Evolutionary conservation across 30 jellyfish, hydroid and myxozoan species (phyloP).

Genomic region (Rhopilema esculentum): DNA sequence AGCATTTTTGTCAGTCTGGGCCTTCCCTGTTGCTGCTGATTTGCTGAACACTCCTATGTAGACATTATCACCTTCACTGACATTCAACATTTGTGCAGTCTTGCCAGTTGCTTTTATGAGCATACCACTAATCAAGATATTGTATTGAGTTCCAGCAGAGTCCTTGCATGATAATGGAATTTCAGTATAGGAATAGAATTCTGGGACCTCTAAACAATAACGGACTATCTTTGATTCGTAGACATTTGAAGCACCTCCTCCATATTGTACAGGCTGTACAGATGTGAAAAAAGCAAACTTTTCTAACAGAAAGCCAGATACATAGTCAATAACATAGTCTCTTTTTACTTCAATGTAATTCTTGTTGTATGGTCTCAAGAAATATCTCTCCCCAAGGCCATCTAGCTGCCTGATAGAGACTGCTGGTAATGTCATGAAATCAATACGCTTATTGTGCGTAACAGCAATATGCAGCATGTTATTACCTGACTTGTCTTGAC

Average conservation of each 20-base stretch:
- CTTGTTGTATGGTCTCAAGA: not conserved
- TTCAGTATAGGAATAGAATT: slow-evolving; percentile 45
- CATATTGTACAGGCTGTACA: slow-evolving; percentile 20
- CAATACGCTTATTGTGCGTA: not conserved
- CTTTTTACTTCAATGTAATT: not conserved
- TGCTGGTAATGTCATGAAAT: not conserved
- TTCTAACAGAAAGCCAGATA: slow-evolving; percentile 16
- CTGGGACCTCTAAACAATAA: not conserved
- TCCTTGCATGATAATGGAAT: slow-evolving; percentile 46
- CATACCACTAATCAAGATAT: slow-evolving; percentile 50
- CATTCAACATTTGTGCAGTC: slow-evolving; percentile 60
- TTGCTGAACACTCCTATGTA: slow-evolving; percentile 61
- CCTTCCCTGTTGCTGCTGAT: slow-evolving; percentile 23
- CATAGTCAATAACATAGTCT: slow-evolving; percentile 21
- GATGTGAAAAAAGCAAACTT: slow-evolving; percentile 47
- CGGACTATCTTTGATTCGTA: slow-evolving; percentile 48
- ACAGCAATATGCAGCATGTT: slow-evolving; percentile 13
- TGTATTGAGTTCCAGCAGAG: slow-evolving; percentile 27
- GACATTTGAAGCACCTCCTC: not conserved
- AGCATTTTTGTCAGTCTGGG: slow-evolving; percentile 41
- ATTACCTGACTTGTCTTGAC: not conserved
- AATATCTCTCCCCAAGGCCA: not conserved
- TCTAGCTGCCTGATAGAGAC: slow-evolving; percentile 21
- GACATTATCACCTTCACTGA: slow-evolving; percentile 44
- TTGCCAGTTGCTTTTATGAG: slow-evolving; percentile 46